Conservation (phyloP, 2,113 vertebrate genomes). For the Oncorhynchus keta region DNA sequence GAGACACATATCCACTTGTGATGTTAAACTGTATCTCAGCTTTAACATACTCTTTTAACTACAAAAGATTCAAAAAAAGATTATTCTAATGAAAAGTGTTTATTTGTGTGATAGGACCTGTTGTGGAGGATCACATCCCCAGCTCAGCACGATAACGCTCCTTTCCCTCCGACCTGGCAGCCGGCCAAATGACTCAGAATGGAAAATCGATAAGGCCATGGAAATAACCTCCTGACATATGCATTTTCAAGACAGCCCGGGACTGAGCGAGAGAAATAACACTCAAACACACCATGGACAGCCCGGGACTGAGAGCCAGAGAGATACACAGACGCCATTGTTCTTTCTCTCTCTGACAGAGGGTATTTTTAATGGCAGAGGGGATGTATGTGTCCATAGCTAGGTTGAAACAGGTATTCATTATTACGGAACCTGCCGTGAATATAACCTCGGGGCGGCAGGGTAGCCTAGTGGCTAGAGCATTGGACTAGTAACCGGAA, state of each 20-base stretch:
- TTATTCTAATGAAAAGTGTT: background rate
- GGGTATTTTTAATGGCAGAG: background rate
- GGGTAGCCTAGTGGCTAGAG: too few species aligned
- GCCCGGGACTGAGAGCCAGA: too few species aligned
- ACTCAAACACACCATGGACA: background rate
- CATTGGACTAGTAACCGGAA: too few species aligned
- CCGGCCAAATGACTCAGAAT: constrained; percentile 11
- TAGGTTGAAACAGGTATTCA: background rate
- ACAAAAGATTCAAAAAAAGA: too few species aligned
- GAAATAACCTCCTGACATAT: constrained; percentile 33
- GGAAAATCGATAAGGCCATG: constrained; percentile 33
- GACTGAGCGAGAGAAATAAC: background rate
- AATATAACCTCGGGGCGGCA: too few species aligned
- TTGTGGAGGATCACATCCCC: background rate
- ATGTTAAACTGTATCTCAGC: too few species aligned
- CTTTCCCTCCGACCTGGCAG: constrained; percentile 6
- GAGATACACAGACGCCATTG: too few species aligned
- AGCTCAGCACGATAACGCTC: background rate
- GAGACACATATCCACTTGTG: too few species aligned
- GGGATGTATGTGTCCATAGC: background rate
- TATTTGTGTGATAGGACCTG: background rate
- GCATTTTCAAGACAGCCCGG: constrained; percentile 26
- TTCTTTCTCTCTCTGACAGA: constrained; percentile 1
- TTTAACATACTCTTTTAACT: too few species aligned
- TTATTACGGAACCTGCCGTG: background rate